phyloP scores from a whole-genome alignment of 2,113 vertebrate species.

The Lipotes vexillifer region DNA sequence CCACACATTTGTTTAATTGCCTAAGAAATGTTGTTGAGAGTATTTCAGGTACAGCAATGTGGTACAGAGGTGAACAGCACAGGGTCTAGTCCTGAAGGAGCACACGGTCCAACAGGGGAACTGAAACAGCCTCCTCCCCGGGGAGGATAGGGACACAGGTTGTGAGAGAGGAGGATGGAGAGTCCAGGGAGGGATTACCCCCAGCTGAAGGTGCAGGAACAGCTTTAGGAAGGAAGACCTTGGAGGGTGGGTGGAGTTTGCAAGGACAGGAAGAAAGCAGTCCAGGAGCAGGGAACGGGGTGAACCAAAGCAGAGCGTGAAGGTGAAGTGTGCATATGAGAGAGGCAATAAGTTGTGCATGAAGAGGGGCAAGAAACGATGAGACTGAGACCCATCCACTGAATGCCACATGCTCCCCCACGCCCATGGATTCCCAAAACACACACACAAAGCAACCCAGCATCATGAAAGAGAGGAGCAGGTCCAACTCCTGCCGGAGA shows the following conservation, averaged over 20 bases:
- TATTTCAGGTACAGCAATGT: neutral
- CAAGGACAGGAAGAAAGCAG: neutral
- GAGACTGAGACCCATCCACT: neutral
- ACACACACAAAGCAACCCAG: neutral
- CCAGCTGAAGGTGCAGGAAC: neutral
- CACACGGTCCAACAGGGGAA: neutral
- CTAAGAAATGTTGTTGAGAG: conserved; percentile 1
- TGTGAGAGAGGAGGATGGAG: neutral
- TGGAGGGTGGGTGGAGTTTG: neutral
- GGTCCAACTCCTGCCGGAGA: neutral
- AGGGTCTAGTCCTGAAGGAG: neutral
- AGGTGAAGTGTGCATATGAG: neutral
- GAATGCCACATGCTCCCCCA: neutral
- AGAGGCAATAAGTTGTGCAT: neutral
- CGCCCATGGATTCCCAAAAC: neutral
- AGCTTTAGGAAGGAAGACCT: neutral
- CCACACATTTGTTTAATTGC: neutral
- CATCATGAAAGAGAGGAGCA: neutral
- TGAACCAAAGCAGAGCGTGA: neutral
- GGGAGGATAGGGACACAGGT: neutral
- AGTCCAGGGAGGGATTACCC: neutral
- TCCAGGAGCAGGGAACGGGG: neutral
- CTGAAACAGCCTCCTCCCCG: neutral
- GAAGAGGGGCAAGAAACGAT: neutral
- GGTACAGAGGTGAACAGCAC: neutral